phyloP scores from a whole-genome alignment of 2,888 invertebrate species.

The Platycheirus albimanus region DNA sequence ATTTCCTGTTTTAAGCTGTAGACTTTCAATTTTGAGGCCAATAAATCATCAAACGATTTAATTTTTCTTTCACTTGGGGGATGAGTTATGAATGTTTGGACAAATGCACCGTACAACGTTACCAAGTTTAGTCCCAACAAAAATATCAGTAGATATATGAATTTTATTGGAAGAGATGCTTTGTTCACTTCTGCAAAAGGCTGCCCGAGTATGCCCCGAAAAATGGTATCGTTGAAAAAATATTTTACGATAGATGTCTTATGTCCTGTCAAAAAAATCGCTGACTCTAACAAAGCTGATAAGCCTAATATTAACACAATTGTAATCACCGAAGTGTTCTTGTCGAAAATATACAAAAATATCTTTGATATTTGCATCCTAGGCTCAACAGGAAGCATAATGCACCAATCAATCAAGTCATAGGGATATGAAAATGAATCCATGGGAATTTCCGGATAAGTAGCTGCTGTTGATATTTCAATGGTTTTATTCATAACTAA shows the following conservation, averaged over 20 bases:
- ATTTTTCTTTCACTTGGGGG: constrained; percentile 36
- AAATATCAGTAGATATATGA: constrained; percentile 36
- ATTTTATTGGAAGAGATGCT: constrained; percentile 19
- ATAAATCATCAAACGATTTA: constrained; percentile 36
- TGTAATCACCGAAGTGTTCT: neutral
- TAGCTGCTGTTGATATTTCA: constrained; percentile 51
- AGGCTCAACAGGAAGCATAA: constrained; percentile 65
- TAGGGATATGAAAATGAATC: constrained; percentile 63
- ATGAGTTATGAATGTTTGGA: constrained; percentile 54
- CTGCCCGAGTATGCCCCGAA: constrained; percentile 43
- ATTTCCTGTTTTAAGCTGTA: constrained; percentile 16
- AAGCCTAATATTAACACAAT: constrained; percentile 2
- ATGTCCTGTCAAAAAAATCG: neutral
- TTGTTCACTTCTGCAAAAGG: constrained; percentile 16
- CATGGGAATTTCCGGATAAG: neutral
- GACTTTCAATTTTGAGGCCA: constrained; percentile 26
- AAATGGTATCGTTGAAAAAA: constrained; percentile 31
- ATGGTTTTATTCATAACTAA: constrained; percentile 31
- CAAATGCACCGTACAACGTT: constrained; percentile 30
- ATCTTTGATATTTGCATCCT: constrained; percentile 28
- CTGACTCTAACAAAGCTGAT: constrained; percentile 8
- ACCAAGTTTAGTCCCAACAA: constrained; percentile 21
- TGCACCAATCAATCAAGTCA: constrained; percentile 60
- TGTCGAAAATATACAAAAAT: constrained; percentile 28
- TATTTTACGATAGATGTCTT: neutral